Evolutionary conservation across 2,113 vertebrate genomes (phyloP).

Genomic region (Tympanuchus pallidicinctus): DNA sequence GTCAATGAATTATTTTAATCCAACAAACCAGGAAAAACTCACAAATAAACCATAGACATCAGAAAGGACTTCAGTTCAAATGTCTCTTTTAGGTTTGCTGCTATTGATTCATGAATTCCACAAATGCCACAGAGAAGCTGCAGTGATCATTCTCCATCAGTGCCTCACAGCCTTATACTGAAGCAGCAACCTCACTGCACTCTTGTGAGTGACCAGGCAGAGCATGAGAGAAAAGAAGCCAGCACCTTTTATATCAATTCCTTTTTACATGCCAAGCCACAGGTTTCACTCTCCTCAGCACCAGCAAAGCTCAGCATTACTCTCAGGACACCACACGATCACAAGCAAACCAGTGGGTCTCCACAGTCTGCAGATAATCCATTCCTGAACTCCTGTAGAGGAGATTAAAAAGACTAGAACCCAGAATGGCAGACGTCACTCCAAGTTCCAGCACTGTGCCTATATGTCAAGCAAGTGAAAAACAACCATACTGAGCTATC

Average conservation of each 20-base stretch:
- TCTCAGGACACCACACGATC: neutral
- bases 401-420: neutral
- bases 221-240: neutral
- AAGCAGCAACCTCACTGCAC: neutral
- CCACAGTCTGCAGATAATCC: neutral
- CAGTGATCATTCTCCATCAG: neutral
- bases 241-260: neutral
- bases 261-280: neutral
- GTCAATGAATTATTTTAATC: neutral
- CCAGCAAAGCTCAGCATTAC: accelerated
- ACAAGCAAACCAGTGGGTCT: neutral
- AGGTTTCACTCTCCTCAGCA: neutral
- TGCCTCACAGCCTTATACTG: neutral
- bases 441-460: neutral
- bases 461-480: neutral
- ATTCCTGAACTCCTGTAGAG: neutral
- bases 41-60: neutral
- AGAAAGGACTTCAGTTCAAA: neutral
- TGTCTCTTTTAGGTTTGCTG: neutral
- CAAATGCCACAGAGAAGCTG: neutral
- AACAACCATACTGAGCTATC: neutral
- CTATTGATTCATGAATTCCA: neutral
- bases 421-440: neutral
- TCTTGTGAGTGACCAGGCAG: neutral
- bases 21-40: neutral